phyloP scores from a whole-genome alignment of 2,888 invertebrate genomes.

The Euphydryas editha region DNA sequence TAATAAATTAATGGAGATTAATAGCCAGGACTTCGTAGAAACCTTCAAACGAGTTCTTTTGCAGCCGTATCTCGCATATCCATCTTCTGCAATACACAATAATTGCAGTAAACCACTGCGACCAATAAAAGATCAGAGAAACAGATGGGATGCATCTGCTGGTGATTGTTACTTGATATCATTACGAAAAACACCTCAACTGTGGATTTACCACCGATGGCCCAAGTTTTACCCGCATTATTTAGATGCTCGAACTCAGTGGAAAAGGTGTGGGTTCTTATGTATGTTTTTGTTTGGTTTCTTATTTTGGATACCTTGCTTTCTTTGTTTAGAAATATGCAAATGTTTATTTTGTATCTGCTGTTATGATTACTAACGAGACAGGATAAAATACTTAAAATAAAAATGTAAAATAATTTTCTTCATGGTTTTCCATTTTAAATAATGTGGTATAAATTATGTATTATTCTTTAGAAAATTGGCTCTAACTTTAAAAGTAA shows the following conservation, averaged over 20 bases:
- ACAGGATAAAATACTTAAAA: neutral
- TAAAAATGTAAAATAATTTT: too few species aligned
- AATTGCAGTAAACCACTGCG: constrained; percentile 2
- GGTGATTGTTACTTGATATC: constrained; percentile 55
- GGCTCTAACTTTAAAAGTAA: too few species aligned
- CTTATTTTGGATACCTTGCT: constrained; percentile 56
- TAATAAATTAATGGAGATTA: constrained; percentile 21
- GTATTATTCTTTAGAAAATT: too few species aligned
- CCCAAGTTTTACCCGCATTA: constrained; percentile 50
- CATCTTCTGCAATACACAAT: neutral
- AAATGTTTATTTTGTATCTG: constrained; percentile 55
- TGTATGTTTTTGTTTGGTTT: constrained; percentile 48
- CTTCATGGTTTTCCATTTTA: too few species aligned
- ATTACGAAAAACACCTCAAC: constrained; percentile 50
- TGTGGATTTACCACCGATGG: constrained; percentile 51
- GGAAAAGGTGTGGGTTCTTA: constrained; percentile 44
- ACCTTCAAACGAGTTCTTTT: constrained; percentile 29
- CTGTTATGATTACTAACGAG: constrained; percentile 49
- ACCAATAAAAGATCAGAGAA: constrained; percentile 18
- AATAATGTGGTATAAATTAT: too few species aligned
- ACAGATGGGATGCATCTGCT: constrained; percentile 42
- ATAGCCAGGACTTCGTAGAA: constrained; percentile 26
- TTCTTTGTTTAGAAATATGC: constrained; percentile 54
- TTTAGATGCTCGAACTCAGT: constrained; percentile 42
- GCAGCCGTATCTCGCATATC: constrained; percentile 7